Percentiles rank a stretch among this genome's conserved stretches.
phyloP scores from a whole-genome alignment of 2,888 invertebrate species.

The Caenorhabditis zanzibari region DNA sequence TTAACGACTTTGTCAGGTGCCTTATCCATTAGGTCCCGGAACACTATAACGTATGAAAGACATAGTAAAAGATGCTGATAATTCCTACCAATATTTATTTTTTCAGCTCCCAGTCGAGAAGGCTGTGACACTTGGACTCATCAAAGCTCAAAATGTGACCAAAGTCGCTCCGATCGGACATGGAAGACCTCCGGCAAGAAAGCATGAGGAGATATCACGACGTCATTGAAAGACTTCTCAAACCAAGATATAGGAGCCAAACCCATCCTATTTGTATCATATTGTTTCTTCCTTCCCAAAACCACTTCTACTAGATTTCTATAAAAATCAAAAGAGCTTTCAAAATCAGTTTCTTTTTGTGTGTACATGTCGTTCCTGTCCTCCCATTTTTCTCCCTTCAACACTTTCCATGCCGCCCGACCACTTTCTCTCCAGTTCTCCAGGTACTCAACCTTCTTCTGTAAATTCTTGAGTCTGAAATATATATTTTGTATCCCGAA shows the following conservation, averaged over 20 bases:
- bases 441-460: slow-evolving; percentile 48
- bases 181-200: slow-evolving; percentile 76
- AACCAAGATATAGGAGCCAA: slow-evolving; percentile 39
- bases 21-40: slow-evolving; percentile 18
- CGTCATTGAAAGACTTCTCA: slow-evolving; percentile 34
- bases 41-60: neutral
- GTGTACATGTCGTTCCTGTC: slow-evolving; percentile 47
- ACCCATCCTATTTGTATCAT: slow-evolving; percentile 62
- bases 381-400: slow-evolving; percentile 7
- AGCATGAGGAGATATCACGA: slow-evolving; percentile 49
- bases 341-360: slow-evolving; percentile 39
- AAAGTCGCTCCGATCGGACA: slow-evolving; percentile 82
- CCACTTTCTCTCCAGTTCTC: slow-evolving; percentile 50
- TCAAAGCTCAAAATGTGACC: slow-evolving; percentile 79
- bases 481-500: slow-evolving; percentile 26
- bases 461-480: slow-evolving; percentile 37
- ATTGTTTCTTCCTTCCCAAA: slow-evolving; percentile 39
- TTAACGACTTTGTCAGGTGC: slow-evolving; percentile 30
- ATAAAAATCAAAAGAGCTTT: slow-evolving; percentile 62
- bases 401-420: slow-evolving; percentile 57
- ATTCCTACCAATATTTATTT: too few species aligned
- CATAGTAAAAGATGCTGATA: neutral
- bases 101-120: slow-evolving; percentile 82
- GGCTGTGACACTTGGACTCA: slow-evolving; percentile 81
- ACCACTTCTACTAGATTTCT: slow-evolving; percentile 33